Percentiles rank a stretch among this genome's conserved stretches.
phyloP scores from a whole-genome alignment of 2,113 vertebrate species.

The Copsychus sechellarum region DNA sequence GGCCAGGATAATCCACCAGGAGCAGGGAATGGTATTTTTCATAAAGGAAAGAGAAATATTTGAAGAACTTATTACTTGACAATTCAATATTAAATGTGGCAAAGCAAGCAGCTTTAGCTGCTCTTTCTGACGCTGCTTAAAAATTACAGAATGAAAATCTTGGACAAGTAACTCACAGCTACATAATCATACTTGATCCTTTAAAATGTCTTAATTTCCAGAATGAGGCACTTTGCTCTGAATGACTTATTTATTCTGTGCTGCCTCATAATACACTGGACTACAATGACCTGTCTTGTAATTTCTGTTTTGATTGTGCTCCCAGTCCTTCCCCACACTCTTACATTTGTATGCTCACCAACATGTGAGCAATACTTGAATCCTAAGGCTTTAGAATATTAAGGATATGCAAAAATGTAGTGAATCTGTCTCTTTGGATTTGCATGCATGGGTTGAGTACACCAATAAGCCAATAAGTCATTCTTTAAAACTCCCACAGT shows the following conservation, averaged over 20 bases:
- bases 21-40: neutral
- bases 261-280: neutral
- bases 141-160: neutral
- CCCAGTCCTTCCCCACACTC: neutral
- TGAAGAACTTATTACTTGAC: neutral
- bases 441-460: slow-evolving; percentile 29
- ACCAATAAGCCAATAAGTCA: slow-evolving; percentile 50
- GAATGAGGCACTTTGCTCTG: neutral
- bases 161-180: neutral
- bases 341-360: neutral
- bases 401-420: slow-evolving; percentile 37
- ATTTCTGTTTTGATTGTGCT: neutral
- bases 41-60: neutral
- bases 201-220: neutral
- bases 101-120: neutral
- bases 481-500: slow-evolving; percentile 57
- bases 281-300: neutral
- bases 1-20: neutral
- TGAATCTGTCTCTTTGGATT: neutral
- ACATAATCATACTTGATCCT: neutral
- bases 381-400: slow-evolving; percentile 39
- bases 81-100: neutral
- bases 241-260: neutral
- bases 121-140: neutral
- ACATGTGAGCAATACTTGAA: neutral